Evolutionary conservation across 2,113 vertebrate species (phyloP), one percentile per base, ranked within the genome.

Genomic region (Corythoichthys haematopterus): DNA sequence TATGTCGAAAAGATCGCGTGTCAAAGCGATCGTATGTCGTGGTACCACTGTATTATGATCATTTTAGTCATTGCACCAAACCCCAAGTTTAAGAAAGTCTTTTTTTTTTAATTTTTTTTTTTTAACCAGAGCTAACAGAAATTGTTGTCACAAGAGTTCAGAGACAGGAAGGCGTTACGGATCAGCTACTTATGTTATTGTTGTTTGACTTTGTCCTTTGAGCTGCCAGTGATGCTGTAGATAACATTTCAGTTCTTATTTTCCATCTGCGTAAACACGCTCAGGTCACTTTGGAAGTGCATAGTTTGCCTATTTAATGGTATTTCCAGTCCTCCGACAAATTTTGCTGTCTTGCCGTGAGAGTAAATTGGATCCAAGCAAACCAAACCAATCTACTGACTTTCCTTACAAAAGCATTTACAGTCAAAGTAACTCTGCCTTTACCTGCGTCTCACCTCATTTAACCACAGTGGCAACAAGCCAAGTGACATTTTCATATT

Each of bases 311-410:
- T 9, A 20, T 10, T 28, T 10, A 8, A 16, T 16, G 4, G 2
- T 51, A 16, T 52, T 53, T 53, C 20, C 20, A 53, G 8, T 28
- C 2, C n/a, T 53, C 6, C 20, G 20, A 28, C 20, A 28, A 1
- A 28, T 28, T 28, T 28, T 28, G 20, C 20, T 28, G 20, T 28
- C 20, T 28, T 28, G 20, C 20, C 20, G 20, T 28, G 20, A 28
- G 20, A 28, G 20, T 28, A 28, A 28, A 28, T 28, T 28, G 20
- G 20, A 28, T 28, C 59, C 84, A 72, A 82, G 68, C 71, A 61
- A 78, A 72, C 68, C 70, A 86, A 74, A 56, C 58, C 79, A 83
- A 60, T 40, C 58, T 9, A 12, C 3, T 37, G 28, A 64, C 36
- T 9, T 43, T 62, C 59, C 2, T 20, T 9, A 15, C 10, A 8